Evolutionary conservation across 1,140 invertebrate genomes (phyloP), one percentile per base, ranked within the genome.

Genomic region (Protaetia brevitarsis): DNA sequence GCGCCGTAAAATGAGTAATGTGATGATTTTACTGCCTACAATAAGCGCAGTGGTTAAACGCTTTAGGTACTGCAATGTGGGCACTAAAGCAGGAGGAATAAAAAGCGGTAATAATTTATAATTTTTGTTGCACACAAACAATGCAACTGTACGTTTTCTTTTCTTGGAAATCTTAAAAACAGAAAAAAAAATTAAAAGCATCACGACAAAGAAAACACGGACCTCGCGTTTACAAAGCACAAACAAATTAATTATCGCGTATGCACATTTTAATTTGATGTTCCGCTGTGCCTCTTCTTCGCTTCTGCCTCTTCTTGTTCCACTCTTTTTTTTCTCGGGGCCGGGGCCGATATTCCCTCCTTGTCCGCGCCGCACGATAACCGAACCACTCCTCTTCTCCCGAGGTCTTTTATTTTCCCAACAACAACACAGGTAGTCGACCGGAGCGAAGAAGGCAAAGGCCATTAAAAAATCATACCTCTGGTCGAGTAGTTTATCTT

Each of bases 391-490:
- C 41, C 16, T 21, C 19, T 16, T 23, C 19, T 11, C 41, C 26
- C n/a, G n/a, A n/a, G n/a, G n/a, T n/a, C n/a, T 51, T 34, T 51
- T 51, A 51, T 51, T 51, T 51, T 51, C 19, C 41, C 19, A 51
- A 51, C 41, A n/a, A n/a, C n/a, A 51, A 51, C 41, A 51, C 41
- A 51, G 41, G 41, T 51, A 51, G 41, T 51, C 41, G 41, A 51
- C 41, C 41, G 41, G 41, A 51, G 34, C 34, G 34, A 37, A 37
- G 34, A 37, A 37, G 41, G 41, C 41, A 51, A 51, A 51, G 41
- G 41, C 41, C 41, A 51, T 51, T 51, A 51, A 51, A 51, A 19
- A 51, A 51, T 51, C 26, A 51, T 51, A 51, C 41, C 41, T n/a
- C n/a, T 51, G 26, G 41, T 51, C 41, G 41, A 51, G 41, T 51